Percentiles rank a stretch among this genome's conserved stretches.
Conservation (phyloP, 1,140 invertebrate species). For the Aricia agestis region DNA sequence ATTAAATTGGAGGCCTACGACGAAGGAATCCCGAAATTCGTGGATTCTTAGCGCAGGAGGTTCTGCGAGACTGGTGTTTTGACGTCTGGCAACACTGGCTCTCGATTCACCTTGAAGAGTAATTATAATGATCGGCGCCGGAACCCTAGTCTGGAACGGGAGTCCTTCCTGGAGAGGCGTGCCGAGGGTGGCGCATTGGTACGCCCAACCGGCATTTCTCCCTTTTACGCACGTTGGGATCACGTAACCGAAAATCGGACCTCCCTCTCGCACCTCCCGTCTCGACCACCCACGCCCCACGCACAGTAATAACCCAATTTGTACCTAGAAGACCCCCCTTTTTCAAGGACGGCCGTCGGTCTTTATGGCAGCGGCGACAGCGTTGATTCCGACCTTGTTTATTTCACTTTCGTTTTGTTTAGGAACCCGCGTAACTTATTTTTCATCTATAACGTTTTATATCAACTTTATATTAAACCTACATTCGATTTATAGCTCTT, state of each 20-base stretch:
- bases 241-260: conserved; percentile 18
- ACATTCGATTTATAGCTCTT: neutral
- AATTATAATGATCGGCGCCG: conserved; percentile 76
- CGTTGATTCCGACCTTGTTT: conserved; percentile 75
- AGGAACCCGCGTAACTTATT: conserved; percentile 72
- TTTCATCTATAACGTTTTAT: conserved; percentile 52
- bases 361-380: conserved; percentile 71
- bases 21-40: neutral
- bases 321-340: conserved; percentile 63
- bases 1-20: neutral
- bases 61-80: conserved; percentile 50
- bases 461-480: conserved; percentile 30
- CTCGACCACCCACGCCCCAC: conserved; percentile 60
- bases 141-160: conserved; percentile 69
- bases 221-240: conserved; percentile 29
- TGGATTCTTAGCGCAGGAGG: conserved; percentile 38
- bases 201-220: conserved; percentile 58
- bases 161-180: conserved; percentile 71
- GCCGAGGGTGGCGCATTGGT: conserved; percentile 64
- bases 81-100: conserved; percentile 64
- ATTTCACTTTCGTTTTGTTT: conserved; percentile 76
- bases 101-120: conserved; percentile 73
- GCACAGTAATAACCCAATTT: conserved; percentile 74
- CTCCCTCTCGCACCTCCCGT: conserved; percentile 47
- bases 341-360: conserved; percentile 75